Evolutionary conservation across 2,113 vertebrate genomes (phyloP), one percentile per base, ranked within the genome.

Genomic region (Limnothrissa miodon): DNA sequence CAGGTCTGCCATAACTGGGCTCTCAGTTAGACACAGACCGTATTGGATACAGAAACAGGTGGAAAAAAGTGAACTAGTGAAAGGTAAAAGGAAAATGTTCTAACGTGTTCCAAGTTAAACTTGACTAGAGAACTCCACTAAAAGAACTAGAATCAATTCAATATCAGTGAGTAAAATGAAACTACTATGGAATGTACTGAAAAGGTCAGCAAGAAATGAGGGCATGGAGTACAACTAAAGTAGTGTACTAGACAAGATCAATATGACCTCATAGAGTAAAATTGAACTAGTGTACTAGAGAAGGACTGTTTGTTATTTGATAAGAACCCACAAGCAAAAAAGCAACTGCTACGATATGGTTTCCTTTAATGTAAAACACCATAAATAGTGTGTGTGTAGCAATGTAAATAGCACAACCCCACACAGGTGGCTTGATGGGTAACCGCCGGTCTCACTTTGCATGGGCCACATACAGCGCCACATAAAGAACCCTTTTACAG

Each of bases 351-450:
- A n/a, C 8, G 59, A 25, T 29, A 56, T 17, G 46, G 0, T 62
- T 62, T 62, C 59, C 59, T 62, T 62, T 62, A 62, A 62, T 62
- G 25, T 62, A 29, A 25, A 62, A 29, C 29, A 29, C 59, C 59
- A 62, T 29, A 29, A 8, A 62, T 62, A 62, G 59, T 62, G n/a
- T 29, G 51, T 62, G 59, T 62, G 66, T 29, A 36, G 33, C 29
- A 74, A 74, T 74, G 66, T 74, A 74, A 74, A 74, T 36, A 74
- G 66, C 66, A 36, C 66, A 33, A 29, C 66, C 66, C 36, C 66
- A 74, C 59, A 66, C 59, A 66, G 59, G 59, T 66, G 59, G n/a
- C 59, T 66, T 8, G 9, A 48, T 66, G 29, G 33, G 66, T 39
- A 36, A 74, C 25, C 29, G 17, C 66, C 13, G 17, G 2, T 15